Percentiles rank a stretch among this genome's conserved stretches.
Evolutionary conservation across 2,888 invertebrate genomes (phyloP).

Genomic region (Papilio demoleus): DNA sequence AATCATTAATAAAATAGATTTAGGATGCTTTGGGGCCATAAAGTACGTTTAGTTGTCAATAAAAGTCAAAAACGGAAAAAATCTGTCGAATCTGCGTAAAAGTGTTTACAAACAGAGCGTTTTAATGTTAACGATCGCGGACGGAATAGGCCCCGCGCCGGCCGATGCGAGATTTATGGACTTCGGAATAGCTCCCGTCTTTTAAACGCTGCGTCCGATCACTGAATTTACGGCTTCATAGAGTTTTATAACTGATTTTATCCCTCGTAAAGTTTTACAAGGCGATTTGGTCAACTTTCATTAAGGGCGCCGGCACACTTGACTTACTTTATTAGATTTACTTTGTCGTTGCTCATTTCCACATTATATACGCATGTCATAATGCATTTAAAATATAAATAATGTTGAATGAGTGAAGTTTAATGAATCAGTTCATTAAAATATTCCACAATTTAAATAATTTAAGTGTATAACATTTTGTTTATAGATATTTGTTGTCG

Average conservation of each 20-base stretch:
- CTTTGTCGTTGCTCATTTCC: conserved; percentile 2
- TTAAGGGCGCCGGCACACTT: conserved; percentile 53
- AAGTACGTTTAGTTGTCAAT: conserved; percentile 61
- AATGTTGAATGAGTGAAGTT: too few relatives aligned
- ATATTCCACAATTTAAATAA: too few relatives aligned
- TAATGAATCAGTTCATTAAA: too few relatives aligned
- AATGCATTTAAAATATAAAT: too few relatives aligned
- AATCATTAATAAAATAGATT: conserved; percentile 71
- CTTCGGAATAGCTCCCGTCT: conserved; percentile 75
- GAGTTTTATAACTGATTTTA: conserved; percentile 81
- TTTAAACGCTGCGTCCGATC: conserved; percentile 61
- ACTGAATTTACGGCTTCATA: conserved; percentile 74
- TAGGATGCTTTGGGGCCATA: conserved; percentile 59
- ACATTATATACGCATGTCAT: too few relatives aligned
- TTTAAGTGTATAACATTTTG: too few relatives aligned
- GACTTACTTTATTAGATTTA: conserved; percentile 21
- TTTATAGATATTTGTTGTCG: too few relatives aligned
- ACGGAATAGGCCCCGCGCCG: conserved; percentile 66
- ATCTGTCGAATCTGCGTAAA: conserved; percentile 68
- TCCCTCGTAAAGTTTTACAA: conserved; percentile 79
- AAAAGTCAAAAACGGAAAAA: conserved; percentile 54
- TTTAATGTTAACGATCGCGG: conserved; percentile 73
- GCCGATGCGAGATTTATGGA: conserved; percentile 76
- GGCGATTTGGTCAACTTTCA: conserved; percentile 69
- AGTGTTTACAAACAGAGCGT: conserved; percentile 77